Base-by-base conservation (phyloP, 2,888 invertebrate genomes). In the Drosophila infuscata region DNA sequence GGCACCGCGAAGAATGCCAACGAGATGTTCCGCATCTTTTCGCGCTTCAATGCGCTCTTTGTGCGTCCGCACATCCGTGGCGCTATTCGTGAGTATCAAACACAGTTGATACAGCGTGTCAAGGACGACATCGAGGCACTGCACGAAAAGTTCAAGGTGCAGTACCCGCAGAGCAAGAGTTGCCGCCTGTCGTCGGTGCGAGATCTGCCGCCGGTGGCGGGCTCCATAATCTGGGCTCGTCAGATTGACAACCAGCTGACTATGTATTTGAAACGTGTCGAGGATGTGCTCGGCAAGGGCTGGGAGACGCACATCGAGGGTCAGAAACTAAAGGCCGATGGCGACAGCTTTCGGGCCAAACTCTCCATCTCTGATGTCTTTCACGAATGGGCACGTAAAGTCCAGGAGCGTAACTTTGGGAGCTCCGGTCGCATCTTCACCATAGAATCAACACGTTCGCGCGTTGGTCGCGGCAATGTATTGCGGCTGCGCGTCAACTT, bases 241-340 rank as follows among this genome's bases (percentile, higher is more conserved):
- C 97, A 99, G 94, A 99, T 99, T 89, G 99, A 99, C 93, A 96
- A 98, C 81, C 99, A 99, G 93, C 95, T 99, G 59, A 98, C 98
- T 17, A 98, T 98, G 82, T 99, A 99, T 93, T 95, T 99, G 92
- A 96, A 98, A 91, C 95, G 99, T 76, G 99, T 99, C 0, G 99
- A 99, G 94, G 99, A 99, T 94, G 99, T 99, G 30, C 95, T 99
- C 57, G 99, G 97, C 56, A 99, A 98, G 93, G 99, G 98, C 46
- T 99, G 99, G 99, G 99, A 99, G 93, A 98, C 98, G 85, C 99
- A 99, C 92, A 98, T 99, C 57, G 99, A 99, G 93, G 99, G 99
- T 15, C 98, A 99, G 92, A 98, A 98, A 92, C 94, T 99, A 64
- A 99, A 99, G 93, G 98, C 97, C 5, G 99, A 99, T 91, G 99